Evolutionary conservation across 2,797 vertebrate species (phyloP).

Genomic region (Bovichtus variegatus): DNA sequence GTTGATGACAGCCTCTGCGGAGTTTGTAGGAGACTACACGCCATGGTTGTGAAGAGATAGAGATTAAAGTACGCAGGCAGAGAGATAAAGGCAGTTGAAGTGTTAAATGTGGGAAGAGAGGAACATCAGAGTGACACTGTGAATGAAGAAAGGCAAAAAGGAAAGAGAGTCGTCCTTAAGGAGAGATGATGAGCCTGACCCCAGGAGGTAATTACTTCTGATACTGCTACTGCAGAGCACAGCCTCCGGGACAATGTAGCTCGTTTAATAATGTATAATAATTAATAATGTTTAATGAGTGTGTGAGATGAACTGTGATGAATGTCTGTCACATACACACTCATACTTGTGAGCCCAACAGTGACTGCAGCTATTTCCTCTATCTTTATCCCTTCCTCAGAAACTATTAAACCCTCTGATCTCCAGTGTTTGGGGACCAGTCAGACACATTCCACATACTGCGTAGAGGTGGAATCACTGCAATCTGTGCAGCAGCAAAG

Average conservation of each 20-base stretch:
- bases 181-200: slow-evolving; percentile 10
- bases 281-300: neutral
- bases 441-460: neutral
- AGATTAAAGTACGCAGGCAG: neutral
- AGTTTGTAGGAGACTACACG: neutral
- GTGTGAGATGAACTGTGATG: slow-evolving; percentile 11
- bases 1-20: neutral
- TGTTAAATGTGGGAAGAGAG: neutral
- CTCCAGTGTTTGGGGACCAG: neutral
- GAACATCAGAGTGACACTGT: neutral
- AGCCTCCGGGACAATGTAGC: slow-evolving; percentile 3
- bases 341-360: neutral
- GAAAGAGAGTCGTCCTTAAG: slow-evolving; percentile 5
- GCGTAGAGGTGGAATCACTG: neutral
- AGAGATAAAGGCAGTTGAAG: neutral
- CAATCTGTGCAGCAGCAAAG: neutral
- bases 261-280: neutral
- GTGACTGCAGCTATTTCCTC: neutral
- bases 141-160: neutral
- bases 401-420: neutral
- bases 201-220: slow-evolving; percentile 23
- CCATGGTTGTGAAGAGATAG: neutral
- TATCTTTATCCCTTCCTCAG: neutral
- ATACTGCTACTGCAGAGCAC: slow-evolving; percentile 14
- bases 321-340: slow-evolving; percentile 19